These are phyloP conservation scores for Pteropus rufus DNA, from an alignment of 2,797 vertebrate species.

Conservation along the genomic window DNA sequence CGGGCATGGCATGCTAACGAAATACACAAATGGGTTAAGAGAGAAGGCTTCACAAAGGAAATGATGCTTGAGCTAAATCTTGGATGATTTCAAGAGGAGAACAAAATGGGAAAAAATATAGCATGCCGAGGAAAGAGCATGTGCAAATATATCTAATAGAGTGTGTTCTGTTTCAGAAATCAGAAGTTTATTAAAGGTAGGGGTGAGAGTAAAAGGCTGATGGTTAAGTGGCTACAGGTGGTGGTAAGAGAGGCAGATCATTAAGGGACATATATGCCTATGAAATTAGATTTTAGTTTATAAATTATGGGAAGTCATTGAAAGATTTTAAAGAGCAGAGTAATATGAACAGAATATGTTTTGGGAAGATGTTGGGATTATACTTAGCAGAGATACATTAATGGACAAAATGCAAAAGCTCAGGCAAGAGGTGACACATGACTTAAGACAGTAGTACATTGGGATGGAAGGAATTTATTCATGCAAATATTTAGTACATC, in stretches of 20 bases:
- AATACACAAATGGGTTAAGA: neutral
- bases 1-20: neutral
- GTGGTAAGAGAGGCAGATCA: neutral
- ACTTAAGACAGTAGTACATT: neutral
- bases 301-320: neutral
- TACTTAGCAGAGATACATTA: neutral
- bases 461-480: neutral
- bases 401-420: conserved; percentile 4
- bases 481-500: neutral
- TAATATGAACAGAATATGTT: neutral
- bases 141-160: neutral
- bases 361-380: neutral
- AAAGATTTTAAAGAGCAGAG: conserved; percentile 19
- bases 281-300: conserved; percentile 1
- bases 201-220: neutral
- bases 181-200: neutral
- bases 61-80: neutral
- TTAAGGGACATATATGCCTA: neutral
- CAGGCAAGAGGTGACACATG: neutral
- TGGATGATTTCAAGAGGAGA: conserved; percentile 42
- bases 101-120: conserved; percentile 18
- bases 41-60: neutral
- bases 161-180: conserved; percentile 19
- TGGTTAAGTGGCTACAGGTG: neutral
- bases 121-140: neutral